These are phyloP conservation scores for Asobara japonica DNA, from an alignment of 1,140 invertebrate genomes.

Conservation along the genomic window DNA sequence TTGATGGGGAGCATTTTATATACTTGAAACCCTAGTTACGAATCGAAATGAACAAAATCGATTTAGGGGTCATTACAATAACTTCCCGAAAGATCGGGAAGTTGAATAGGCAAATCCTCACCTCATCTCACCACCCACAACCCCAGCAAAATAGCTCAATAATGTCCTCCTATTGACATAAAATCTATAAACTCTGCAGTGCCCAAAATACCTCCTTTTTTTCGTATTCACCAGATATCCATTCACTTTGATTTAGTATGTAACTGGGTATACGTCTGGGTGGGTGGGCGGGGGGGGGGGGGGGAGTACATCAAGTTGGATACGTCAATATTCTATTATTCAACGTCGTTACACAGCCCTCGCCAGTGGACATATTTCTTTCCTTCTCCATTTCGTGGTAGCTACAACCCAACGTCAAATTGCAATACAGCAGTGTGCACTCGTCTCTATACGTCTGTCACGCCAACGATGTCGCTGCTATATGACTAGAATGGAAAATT, in stretches of 20 bases:
- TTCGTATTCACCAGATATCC: constrained; percentile 16
- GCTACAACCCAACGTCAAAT: not conserved
- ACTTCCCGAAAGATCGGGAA: too few relatives aligned
- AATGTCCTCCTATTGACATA: not conserved
- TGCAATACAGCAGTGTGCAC: not conserved
- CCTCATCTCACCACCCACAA: not conserved
- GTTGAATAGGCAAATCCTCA: too few relatives aligned
- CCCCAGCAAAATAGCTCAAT: not conserved
- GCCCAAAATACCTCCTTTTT: not conserved
- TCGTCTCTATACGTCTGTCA: constrained; percentile 22
- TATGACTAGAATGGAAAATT: constrained; percentile 33
- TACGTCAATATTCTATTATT: constrained; percentile 37
- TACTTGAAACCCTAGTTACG: too few relatives aligned
- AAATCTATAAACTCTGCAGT: not conserved
- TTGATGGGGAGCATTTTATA: too few relatives aligned
- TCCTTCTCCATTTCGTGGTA: constrained; percentile 21
- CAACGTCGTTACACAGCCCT: constrained; percentile 31
- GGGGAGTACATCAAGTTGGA: not conserved
- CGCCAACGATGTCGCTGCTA: constrained; percentile 28
- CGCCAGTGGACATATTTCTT: constrained; percentile 25
- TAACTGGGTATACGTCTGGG: constrained; percentile 24
- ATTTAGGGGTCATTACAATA: too few relatives aligned
- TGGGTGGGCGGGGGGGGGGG: too few relatives aligned
- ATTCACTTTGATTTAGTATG: constrained; percentile 32
- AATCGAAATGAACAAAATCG: too few relatives aligned